These are phyloP conservation scores for Dysidea cf. avara DNA, from an alignment of 37 sponge, comb jelly and placozoan species.

Conservation along the genomic window DNA sequence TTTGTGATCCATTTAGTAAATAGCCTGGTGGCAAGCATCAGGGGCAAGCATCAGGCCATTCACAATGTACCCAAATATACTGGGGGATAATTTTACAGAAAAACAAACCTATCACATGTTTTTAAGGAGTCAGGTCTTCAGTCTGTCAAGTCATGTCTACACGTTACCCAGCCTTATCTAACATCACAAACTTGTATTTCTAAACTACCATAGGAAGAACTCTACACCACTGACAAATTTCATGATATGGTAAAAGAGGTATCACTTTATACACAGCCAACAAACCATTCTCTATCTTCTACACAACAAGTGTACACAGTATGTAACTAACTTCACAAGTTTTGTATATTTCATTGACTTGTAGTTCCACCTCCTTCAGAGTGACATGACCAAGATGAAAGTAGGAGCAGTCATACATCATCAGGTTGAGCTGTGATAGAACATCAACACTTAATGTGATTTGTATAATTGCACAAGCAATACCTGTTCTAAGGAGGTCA, in stretches of 20 bases:
- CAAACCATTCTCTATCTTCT: no score
- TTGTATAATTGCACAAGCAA: no score
- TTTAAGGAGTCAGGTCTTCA: background rate
- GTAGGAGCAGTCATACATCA: constrained; percentile 75
- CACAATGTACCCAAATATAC: no score
- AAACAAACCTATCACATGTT: no score
- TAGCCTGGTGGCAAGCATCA: no score
- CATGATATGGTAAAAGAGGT: background rate
- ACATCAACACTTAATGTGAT: no score
- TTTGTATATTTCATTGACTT: constrained; percentile 35
- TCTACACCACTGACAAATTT: background rate
- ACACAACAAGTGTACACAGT: background rate
- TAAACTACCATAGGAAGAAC: background rate
- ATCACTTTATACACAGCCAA: no score
- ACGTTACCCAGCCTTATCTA: background rate
- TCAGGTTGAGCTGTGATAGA: constrained; percentile 51
- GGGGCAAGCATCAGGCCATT: no score
- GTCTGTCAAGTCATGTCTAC: background rate
- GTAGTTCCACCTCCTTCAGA: constrained; percentile 56
- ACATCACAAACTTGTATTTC: background rate
- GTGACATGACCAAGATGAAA: constrained; percentile 75
- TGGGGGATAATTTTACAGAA: no score
- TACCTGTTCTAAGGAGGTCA: no score
- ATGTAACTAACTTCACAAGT: constrained; percentile 38
- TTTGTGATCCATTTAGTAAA: no score